Evolutionary conservation across 1,140 invertebrate genomes (phyloP), one percentile per base, ranked within the genome.

Genomic region (Paraescarpia echinospica): DNA sequence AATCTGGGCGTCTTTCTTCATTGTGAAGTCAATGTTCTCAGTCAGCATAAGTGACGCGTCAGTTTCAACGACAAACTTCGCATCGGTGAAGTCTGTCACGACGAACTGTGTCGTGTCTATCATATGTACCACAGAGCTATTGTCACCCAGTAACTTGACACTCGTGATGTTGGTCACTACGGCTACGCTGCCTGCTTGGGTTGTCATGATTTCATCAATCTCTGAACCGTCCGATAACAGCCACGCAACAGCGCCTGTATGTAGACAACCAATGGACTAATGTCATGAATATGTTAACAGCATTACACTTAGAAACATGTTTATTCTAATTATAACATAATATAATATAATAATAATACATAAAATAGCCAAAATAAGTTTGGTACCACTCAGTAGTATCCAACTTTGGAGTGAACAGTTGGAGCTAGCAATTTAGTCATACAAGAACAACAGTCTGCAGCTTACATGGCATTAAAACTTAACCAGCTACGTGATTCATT

Each of bases 1-100:
- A 94, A 93, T 90, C 93, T 90, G 35, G 34, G 48, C 77, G 14
- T 33, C 33, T 91, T 27, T 33, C 5, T 93, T 33, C 51, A 93
- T 59, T 31, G 31, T 91, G 35, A 93, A 91, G 89, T 90, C 35
- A 31, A n/a, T 35, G 0, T 33, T 77, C 9, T 90, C 34, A 22
- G 14, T 18, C 35, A 59, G 34, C 12, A 33, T 89, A 12, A 90
- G 89, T 22, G 89, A 34, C 14, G 89, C 89, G 27, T 90, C 35
- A 0, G 89, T 22, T 34, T 90, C 33, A 34, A 90, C 89, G 0
- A 90, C 35, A 18, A 35, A 34, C 89, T 90, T 90, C 89, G 89
- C 35, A 33, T 35, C 35, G 89, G 35, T 34, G 35, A 34, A 35
- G 27, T 22, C 18, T 12, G 34, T 35, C 33, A 90, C 89, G 14